Evolutionary conservation across 2,888 invertebrate genomes (phyloP).

Genomic region (Meandrusa payeni): DNA sequence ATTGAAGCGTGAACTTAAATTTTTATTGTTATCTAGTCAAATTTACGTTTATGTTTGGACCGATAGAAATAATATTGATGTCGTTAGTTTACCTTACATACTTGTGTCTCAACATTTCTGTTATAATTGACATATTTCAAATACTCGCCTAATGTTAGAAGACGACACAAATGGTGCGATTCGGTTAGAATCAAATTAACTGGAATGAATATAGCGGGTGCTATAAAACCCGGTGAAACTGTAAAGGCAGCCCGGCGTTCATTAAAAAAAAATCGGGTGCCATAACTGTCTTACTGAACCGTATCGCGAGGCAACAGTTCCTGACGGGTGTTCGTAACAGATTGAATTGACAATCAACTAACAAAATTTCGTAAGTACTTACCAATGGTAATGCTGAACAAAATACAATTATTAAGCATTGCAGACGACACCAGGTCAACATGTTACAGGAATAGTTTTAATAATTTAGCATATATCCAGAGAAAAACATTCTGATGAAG

Average conservation of each 20-base stretch:
- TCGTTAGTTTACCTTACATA: slow-evolving; percentile 7
- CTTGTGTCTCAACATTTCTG: slow-evolving; percentile 11
- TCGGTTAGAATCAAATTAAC: slow-evolving; percentile 31
- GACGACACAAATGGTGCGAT: slow-evolving; percentile 27
- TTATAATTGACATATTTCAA: slow-evolving; percentile 33
- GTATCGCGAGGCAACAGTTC: slow-evolving; percentile 64
- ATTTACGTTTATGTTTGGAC: slow-evolving; percentile 12
- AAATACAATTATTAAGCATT: too few species aligned
- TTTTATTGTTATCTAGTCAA: background rate
- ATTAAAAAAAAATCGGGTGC: too few species aligned
- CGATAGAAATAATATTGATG: background rate
- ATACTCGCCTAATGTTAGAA: slow-evolving; percentile 27
- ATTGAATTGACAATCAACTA: slow-evolving; percentile 21
- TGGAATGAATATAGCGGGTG: slow-evolving; percentile 59
- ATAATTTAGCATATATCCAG: too few species aligned
- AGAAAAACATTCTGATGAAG: too few species aligned
- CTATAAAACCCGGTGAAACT: too few species aligned
- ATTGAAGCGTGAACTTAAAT: slow-evolving; percentile 9
- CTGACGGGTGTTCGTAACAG: slow-evolving; percentile 35
- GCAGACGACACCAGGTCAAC: too few species aligned
- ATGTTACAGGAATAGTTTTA: too few species aligned
- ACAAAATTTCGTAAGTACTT: slow-evolving; percentile 60
- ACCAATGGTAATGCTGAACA: slow-evolving; percentile 58
- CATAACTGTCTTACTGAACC: slow-evolving; percentile 46
- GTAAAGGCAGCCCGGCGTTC: too few species aligned